Conservation (phyloP, 1,140 invertebrate species). For the Penaeus japonicus region DNA sequence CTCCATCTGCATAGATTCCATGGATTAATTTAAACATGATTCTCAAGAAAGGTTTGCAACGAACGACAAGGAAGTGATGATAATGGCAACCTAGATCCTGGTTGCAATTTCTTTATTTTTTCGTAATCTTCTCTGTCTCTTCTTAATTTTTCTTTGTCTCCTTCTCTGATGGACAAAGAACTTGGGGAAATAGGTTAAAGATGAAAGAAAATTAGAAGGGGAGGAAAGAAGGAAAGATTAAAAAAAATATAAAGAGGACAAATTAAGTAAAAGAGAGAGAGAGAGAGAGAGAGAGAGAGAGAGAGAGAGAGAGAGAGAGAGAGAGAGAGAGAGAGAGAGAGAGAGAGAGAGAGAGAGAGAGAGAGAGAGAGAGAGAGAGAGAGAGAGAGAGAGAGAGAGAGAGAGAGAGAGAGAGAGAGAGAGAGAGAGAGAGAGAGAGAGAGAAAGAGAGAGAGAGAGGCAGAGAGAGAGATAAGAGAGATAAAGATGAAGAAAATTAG, state of each 20-base stretch:
- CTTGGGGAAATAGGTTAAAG: neutral
- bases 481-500: slow-evolving; percentile 21
- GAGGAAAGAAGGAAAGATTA: neutral
- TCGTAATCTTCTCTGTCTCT: no score
- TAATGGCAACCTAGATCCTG: no score
- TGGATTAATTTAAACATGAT: no score
- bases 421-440: neutral
- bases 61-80: no score
- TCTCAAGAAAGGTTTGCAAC: no score
- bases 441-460: neutral
- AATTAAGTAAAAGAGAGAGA: neutral
- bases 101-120: no score
- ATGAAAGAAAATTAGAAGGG: neutral
- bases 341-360: slow-evolving; percentile 12
- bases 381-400: slow-evolving; percentile 38
- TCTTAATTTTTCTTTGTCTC: no score
- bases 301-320: slow-evolving; percentile 21
- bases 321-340: neutral
- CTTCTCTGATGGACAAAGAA: no score
- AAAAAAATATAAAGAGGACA: neutral
- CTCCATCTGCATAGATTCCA: no score
- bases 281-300: neutral
- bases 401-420: slow-evolving; percentile 26
- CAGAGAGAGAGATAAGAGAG: slow-evolving; percentile 18
- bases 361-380: slow-evolving; percentile 22